phyloP scores from a whole-genome alignment of 1,140 invertebrate genomes.

The Cyclina sinensis region DNA sequence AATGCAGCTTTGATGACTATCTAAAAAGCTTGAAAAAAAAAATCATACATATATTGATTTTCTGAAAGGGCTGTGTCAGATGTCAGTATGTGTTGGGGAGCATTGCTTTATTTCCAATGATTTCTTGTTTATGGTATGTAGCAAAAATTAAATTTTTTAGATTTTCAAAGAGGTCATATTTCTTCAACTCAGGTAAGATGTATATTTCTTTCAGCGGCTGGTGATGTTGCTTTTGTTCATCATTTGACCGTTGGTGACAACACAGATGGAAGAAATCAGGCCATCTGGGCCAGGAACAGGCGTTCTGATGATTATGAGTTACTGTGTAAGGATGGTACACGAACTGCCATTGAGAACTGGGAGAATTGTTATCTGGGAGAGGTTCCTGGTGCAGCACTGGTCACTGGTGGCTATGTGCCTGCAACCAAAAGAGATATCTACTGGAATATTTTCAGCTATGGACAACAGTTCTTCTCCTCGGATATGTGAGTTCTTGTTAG shows the following conservation, averaged over 20 bases:
- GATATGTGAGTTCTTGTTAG: constrained; percentile 83
- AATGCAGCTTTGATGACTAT: too few species aligned
- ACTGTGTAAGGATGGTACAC: constrained; percentile 95
- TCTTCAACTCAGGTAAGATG: too few species aligned
- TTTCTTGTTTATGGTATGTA: too few species aligned
- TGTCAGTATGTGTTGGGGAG: too few species aligned
- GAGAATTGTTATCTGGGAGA: constrained; percentile 95
- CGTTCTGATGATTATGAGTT: constrained; percentile 96
- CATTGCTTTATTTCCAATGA: too few species aligned
- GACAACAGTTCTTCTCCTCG: constrained; percentile 86
- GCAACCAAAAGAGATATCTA: constrained; percentile 81
- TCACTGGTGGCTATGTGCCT: constrained; percentile 90
- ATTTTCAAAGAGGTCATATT: too few species aligned
- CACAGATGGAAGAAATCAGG: constrained; percentile 94
- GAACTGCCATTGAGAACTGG: constrained; percentile 92
- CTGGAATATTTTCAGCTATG: constrained; percentile 86
- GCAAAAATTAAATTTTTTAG: too few species aligned
- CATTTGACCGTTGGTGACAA: constrained; percentile 97
- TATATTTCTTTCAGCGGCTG: constrained; percentile 88
- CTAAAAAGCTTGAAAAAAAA: too few species aligned
- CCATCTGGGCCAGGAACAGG: constrained; percentile 97
- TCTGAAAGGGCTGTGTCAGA: too few species aligned
- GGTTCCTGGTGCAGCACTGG: constrained; percentile 96
- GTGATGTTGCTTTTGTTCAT: constrained; percentile 97
- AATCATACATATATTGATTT: too few species aligned